phyloP scores from a whole-genome alignment of 2,797 vertebrate species.

The Pseudochromis fuscus region DNA sequence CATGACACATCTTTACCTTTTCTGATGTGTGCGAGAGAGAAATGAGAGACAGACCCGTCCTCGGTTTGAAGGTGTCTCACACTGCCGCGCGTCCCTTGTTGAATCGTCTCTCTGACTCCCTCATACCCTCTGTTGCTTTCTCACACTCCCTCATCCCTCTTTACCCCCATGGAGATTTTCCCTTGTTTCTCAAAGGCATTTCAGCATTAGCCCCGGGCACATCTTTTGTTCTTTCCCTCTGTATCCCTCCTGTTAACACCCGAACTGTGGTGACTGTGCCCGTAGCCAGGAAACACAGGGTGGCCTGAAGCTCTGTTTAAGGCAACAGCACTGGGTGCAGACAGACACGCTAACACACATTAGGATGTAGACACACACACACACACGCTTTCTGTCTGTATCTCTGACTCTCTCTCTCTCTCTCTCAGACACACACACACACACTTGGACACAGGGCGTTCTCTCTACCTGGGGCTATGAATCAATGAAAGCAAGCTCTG shows the following conservation, averaged over 20 bases:
- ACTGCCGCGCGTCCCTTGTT: slow-evolving; percentile 21
- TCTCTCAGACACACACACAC: slow-evolving; percentile 18
- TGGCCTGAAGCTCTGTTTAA: slow-evolving; percentile 80
- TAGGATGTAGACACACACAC: slow-evolving; percentile 46
- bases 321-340: slow-evolving; percentile 71
- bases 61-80: slow-evolving; percentile 33
- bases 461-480: slow-evolving; percentile 73
- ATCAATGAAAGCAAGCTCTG: slow-evolving; percentile 73
- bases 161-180: slow-evolving; percentile 52
- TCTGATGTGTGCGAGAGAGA: slow-evolving; percentile 39
- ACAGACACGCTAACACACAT: slow-evolving; percentile 64
- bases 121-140: slow-evolving; percentile 48
- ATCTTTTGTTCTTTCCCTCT: slow-evolving; percentile 74
- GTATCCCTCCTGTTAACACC: slow-evolving; percentile 68
- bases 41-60: slow-evolving; percentile 21
- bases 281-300: slow-evolving; percentile 74
- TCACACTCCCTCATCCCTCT: slow-evolving; percentile 51
- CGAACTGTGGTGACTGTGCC: slow-evolving; percentile 64
- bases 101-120: slow-evolving; percentile 29
- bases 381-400: slow-evolving; percentile 45
- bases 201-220: slow-evolving; percentile 63
- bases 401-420: slow-evolving; percentile 13
- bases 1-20: slow-evolving; percentile 63
- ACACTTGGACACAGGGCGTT: slow-evolving; percentile 37
- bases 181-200: slow-evolving; percentile 61